These are phyloP conservation scores for Hydraecia micacea DNA, from an alignment of 2,888 invertebrate species.

Conservation along the genomic window DNA sequence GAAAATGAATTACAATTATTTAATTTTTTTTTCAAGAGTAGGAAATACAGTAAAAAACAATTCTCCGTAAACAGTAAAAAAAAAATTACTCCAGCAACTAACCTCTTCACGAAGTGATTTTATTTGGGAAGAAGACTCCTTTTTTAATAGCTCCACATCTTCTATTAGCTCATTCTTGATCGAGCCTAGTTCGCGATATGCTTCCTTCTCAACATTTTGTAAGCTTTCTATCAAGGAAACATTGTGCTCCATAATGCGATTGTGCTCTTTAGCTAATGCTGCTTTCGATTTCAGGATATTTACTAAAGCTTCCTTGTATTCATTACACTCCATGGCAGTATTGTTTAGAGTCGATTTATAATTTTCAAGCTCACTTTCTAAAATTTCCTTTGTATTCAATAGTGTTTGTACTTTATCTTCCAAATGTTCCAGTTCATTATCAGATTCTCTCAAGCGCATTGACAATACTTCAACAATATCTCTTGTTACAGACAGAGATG, in stretches of 20 bases:
- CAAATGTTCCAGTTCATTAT: conserved; percentile 90
- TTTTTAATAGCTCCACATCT: conserved; percentile 85
- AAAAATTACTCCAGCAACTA: conserved; percentile 46
- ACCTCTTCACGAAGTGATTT: conserved; percentile 85
- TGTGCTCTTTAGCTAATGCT: conserved; percentile 85
- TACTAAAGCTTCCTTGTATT: conserved; percentile 87
- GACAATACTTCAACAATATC: conserved; percentile 91
- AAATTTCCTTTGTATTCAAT: conserved; percentile 78
- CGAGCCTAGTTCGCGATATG: conserved; percentile 85
- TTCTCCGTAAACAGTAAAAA: no score
- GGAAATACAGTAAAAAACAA: not conserved
- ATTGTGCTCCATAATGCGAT: conserved; percentile 88
- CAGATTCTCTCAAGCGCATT: conserved; percentile 90
- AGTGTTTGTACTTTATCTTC: conserved; percentile 82
- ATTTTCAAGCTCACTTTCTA: conserved; percentile 81
- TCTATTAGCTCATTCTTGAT: conserved; percentile 87
- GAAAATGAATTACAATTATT: not conserved
- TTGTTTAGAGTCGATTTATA: conserved; percentile 82
- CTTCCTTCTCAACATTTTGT: conserved; percentile 87
- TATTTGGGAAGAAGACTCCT: conserved; percentile 85
- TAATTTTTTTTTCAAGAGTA: not conserved
- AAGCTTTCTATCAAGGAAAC: conserved; percentile 86
- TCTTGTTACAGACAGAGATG: conserved; percentile 90
- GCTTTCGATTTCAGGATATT: conserved; percentile 87
- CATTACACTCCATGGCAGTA: conserved; percentile 83